phyloP scores from a whole-genome alignment of 2,113 vertebrate species.

The Amphiprion ocellaris region DNA sequence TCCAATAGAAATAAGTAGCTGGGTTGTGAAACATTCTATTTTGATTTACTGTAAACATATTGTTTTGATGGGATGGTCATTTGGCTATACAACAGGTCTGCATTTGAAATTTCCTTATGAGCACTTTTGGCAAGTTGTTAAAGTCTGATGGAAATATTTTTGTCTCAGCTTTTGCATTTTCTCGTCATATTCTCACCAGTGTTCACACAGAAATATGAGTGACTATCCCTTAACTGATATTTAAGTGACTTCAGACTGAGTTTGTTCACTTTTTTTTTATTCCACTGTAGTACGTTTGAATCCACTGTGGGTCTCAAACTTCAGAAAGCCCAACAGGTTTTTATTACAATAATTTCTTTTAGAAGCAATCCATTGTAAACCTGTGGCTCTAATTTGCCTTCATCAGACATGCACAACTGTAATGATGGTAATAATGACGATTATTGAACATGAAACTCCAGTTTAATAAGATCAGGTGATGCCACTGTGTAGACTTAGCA shows the following conservation, averaged over 20 bases:
- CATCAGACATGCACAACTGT: slow-evolving; percentile 28
- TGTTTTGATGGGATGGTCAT: neutral
- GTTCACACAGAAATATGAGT: neutral
- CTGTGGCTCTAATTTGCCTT: slow-evolving; percentile 12
- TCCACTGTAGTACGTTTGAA: neutral
- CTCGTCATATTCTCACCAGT: neutral
- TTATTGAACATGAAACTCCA: slow-evolving; percentile 27
- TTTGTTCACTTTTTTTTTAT: neutral
- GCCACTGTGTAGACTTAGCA: slow-evolving; percentile 17
- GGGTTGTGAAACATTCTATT: slow-evolving; percentile 13
- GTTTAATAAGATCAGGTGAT: neutral
- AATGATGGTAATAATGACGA: slow-evolving; percentile 20
- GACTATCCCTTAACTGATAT: neutral
- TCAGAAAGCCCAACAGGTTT: slow-evolving; percentile 5
- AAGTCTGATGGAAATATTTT: neutral
- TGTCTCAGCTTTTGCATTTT: too few relatives aligned
- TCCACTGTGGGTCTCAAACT: neutral
- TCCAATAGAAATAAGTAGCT: slow-evolving; percentile 7
- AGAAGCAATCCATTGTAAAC: neutral
- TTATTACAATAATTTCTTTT: neutral
- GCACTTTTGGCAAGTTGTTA: slow-evolving; percentile 16
- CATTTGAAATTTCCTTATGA: slow-evolving; percentile 7
- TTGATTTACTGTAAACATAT: slow-evolving; percentile 28
- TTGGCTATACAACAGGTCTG: neutral
- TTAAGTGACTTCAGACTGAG: slow-evolving; percentile 6